Percentiles rank a stretch among this genome's conserved stretches.
These are phyloP conservation scores for Holcopasites calliopsidis DNA, from an alignment of 1,140 invertebrate genomes.

Conservation along the genomic window DNA sequence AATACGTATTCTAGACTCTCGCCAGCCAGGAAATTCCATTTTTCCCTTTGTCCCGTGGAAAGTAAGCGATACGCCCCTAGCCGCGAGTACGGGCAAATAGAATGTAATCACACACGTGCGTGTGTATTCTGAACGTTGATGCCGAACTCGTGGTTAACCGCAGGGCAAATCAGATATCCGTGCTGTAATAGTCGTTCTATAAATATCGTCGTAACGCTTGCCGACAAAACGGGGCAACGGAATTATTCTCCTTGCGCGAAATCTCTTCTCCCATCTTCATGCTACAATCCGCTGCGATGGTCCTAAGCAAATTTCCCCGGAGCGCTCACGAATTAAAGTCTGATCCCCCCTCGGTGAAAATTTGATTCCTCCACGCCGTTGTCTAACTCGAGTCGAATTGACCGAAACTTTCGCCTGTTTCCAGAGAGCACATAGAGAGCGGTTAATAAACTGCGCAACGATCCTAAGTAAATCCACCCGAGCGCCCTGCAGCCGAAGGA, in stretches of 20 bases:
- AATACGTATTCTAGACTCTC: too few species aligned
- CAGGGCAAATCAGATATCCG: not conserved
- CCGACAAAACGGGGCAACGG: not conserved
- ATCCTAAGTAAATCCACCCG: constrained; percentile 21
- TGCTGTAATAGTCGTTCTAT: not conserved
- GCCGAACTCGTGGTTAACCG: not conserved
- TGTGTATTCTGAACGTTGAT: too few species aligned
- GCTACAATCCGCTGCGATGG: not conserved
- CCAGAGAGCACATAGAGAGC: not conserved
- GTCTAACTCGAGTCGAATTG: too few species aligned
- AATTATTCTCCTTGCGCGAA: not conserved
- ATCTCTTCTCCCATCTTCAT: not conserved
- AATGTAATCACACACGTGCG: too few species aligned
- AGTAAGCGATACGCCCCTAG: too few species aligned
- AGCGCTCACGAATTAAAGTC: not conserved
- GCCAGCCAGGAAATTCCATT: not conserved
- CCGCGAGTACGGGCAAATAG: too few species aligned
- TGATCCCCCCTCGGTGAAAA: not conserved
- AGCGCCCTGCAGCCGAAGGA: not conserved
- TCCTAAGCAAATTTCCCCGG: constrained; percentile 6
- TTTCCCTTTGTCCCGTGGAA: not conserved
- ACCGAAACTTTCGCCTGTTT: not conserved
- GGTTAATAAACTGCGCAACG: not conserved
- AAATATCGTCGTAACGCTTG: not conserved
- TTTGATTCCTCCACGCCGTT: not conserved